Evolutionary conservation across 1,140 invertebrate species (phyloP), one percentile per base, ranked within the genome.

Genomic region (Drosophila nikananu): DNA sequence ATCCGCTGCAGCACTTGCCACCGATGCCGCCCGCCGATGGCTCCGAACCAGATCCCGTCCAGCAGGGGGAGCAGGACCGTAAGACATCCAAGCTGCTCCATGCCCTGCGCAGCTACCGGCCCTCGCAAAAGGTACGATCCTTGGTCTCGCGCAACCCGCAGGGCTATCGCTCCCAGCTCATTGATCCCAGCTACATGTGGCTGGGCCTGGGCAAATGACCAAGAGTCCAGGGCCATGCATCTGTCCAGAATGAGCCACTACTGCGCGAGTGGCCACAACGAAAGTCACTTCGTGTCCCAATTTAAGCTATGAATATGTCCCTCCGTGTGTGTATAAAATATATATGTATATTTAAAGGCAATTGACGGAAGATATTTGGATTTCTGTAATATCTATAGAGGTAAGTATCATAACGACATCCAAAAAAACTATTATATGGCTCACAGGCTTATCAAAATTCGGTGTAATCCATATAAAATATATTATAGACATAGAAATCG

Each of bases 121-220:
- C 92, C 30, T 93, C 92, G 17, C 91, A 93, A 46, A 93, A 92
- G 66, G 80, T 93, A 19, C 82, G 92, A 30, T 82, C 92, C 2
- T 48, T 93, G 62, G 92, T 93, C 4, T 84, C 91, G 5, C 84
- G 90, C 55, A 92, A 92, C 61, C 92, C 92, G 6, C 80, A 87
- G 37, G 92, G 92, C n/a, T 93, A 93, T 64, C 92, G 86, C 35
- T 90, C 92, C 25, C 77, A 93, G 61, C 81, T 89, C 32, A 82
- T 91, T 30, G 92, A 93, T 72, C 92, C 92, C 52, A 93, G 91
- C 65, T 93, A 93, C 52, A 93, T 93, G 92, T 93, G 92, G 92
- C 51, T 93, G 39, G 92, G 92, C 13, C 78, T 93, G 70, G 93
- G 93, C n/a, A 94, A 91, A 77, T 92, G 84, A 89, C 91, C 79